Evolutionary conservation across 2,888 invertebrate genomes (phyloP).

Genomic region (Hirudinaria manillensis): DNA sequence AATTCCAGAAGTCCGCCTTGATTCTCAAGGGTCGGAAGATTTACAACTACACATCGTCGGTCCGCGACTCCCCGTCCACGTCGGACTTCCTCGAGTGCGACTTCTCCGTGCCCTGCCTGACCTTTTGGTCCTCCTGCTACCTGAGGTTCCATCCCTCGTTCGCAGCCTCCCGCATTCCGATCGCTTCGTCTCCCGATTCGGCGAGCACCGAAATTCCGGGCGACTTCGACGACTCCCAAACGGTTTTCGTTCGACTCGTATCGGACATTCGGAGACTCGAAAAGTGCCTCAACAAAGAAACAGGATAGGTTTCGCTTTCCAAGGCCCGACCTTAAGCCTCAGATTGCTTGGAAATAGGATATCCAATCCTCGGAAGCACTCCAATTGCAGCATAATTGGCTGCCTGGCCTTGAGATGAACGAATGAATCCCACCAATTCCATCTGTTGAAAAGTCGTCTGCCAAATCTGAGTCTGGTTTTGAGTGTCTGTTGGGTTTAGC

Average conservation of each 20-base stretch:
- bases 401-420: too few relatives aligned
- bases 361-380: too few relatives aligned
- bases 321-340: background rate
- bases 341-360: too few relatives aligned
- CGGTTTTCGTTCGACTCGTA: background rate
- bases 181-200: background rate
- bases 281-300: constrained; percentile 10
- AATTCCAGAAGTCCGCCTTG: constrained; percentile 7
- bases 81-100: background rate
- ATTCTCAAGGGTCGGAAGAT: constrained; percentile 16
- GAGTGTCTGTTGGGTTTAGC: too few relatives aligned
- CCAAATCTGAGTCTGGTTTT: too few relatives aligned
- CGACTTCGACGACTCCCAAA: background rate
- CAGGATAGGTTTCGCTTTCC: background rate
- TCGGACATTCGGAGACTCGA: constrained; percentile 8
- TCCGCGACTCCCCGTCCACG: background rate
- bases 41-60: background rate
- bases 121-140: constrained; percentile 21
- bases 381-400: too few relatives aligned
- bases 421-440: too few relatives aligned
- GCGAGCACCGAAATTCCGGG: too few relatives aligned
- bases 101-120: constrained; percentile 14
- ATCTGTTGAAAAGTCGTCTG: too few relatives aligned
- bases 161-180: background rate
- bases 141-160: constrained; percentile 14